Evolutionary conservation across 2,113 vertebrate genomes (phyloP).

Genomic region (Nanger granti): DNA sequence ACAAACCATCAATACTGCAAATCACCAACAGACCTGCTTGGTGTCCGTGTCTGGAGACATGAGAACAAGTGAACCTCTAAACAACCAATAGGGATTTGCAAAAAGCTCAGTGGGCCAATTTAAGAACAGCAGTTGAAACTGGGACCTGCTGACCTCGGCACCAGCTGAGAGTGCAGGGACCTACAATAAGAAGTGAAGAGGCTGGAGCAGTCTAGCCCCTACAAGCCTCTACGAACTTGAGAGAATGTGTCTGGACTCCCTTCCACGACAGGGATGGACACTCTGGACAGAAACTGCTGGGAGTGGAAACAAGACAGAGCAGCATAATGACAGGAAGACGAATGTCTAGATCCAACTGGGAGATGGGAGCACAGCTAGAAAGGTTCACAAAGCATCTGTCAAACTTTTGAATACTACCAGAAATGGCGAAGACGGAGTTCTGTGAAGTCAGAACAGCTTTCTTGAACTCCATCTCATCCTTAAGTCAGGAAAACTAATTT

Average conservation of each 20-base stretch:
- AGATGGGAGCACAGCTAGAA: neutral
- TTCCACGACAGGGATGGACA: neutral
- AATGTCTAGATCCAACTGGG: neutral
- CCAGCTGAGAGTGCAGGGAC: neutral
- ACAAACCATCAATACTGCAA: neutral
- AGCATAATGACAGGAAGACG: neutral
- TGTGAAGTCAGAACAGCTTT: neutral
- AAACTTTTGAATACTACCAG: neutral
- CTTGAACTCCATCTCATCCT: neutral
- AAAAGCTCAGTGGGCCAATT: neutral
- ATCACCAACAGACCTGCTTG: neutral
- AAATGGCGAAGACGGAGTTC: neutral
- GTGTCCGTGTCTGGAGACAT: neutral
- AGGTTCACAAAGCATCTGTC: neutral
- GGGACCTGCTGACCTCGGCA: neutral
- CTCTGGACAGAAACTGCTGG: neutral
- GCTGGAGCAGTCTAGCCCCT: neutral
- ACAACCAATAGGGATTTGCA: neutral
- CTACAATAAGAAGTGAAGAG: neutral
- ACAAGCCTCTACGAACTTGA: neutral
- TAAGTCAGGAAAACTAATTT: slow-evolving; percentile 21
- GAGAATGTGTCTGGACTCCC: neutral
- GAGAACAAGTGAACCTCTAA: neutral
- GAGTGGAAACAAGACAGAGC: neutral
- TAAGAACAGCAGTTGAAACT: neutral